phyloP scores from a whole-genome alignment of 2,113 vertebrate genomes.

The Bos indicus region DNA sequence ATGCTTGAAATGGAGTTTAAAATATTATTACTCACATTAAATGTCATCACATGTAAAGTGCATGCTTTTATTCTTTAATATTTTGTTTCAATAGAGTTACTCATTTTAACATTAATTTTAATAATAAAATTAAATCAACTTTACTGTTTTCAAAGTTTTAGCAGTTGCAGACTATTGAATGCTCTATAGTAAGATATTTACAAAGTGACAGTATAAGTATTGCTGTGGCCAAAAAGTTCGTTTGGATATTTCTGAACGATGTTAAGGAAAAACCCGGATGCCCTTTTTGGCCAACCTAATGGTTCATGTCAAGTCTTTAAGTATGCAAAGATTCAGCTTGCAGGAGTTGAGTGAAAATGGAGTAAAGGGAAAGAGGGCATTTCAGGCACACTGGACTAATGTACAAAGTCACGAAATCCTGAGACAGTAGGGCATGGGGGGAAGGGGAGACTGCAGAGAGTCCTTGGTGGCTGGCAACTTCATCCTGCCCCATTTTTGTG shows the following conservation, averaged over 20 bases:
- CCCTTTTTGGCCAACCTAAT: background rate
- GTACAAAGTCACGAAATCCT: background rate
- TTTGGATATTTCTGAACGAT: background rate
- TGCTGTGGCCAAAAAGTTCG: background rate
- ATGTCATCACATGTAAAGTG: background rate
- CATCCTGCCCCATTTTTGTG: background rate
- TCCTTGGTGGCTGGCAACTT: background rate
- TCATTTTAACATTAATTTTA: constrained; percentile 30
- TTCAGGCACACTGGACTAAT: background rate
- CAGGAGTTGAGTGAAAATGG: background rate
- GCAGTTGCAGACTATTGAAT: background rate
- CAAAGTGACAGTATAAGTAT: background rate
- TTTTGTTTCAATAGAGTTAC: constrained; percentile 45
- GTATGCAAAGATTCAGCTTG: background rate
- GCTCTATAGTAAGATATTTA: background rate
- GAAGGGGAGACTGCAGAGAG: background rate
- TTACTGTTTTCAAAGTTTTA: constrained; percentile 19
- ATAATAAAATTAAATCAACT: constrained; percentile 36
- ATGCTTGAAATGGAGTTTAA: constrained; percentile 35
- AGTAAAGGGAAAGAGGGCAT: background rate
- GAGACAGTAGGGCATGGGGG: background rate
- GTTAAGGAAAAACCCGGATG: background rate
- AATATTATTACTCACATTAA: constrained; percentile 55
- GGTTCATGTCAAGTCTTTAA: background rate
- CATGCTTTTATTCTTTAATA: constrained; percentile 54